Conservation (phyloP, 2,113 vertebrate genomes). For the Anthoscopus minutus region DNA sequence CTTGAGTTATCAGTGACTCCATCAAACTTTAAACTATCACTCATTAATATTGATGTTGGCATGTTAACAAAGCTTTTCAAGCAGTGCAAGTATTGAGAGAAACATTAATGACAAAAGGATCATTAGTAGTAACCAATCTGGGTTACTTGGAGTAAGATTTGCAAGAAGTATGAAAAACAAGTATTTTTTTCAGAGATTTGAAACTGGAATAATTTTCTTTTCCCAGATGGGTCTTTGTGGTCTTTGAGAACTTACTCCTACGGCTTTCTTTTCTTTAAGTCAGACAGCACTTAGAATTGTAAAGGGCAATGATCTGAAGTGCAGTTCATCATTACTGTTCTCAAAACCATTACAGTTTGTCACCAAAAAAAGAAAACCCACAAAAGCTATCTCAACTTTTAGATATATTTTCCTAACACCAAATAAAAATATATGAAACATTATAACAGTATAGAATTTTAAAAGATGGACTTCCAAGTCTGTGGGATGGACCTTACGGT, state of each 20-base stretch:
- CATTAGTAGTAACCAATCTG: neutral
- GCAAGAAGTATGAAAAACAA: neutral
- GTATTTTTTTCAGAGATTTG: neutral
- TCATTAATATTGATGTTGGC: neutral
- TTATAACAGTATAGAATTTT: neutral
- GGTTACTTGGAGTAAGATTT: neutral
- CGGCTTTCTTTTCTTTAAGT: neutral
- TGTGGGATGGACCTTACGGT: neutral
- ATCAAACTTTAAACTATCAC: neutral
- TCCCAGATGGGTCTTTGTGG: neutral
- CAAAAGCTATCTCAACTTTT: neutral
- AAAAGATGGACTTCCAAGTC: neutral
- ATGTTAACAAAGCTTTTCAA: neutral
- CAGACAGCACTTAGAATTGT: neutral
- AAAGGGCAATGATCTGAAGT: neutral
- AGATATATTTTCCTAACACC: neutral
- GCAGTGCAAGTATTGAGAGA: neutral
- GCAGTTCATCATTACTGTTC: neutral
- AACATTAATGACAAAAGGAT: neutral
- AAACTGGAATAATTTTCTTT: neutral
- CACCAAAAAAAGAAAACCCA: neutral
- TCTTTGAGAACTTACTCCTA: neutral
- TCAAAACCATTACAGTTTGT: neutral
- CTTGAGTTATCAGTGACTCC: neutral
- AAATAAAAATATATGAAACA: slow-evolving; percentile 14